phyloP scores from a whole-genome alignment of 2,797 vertebrate genomes.

The Ambastaia sidthimunki region DNA sequence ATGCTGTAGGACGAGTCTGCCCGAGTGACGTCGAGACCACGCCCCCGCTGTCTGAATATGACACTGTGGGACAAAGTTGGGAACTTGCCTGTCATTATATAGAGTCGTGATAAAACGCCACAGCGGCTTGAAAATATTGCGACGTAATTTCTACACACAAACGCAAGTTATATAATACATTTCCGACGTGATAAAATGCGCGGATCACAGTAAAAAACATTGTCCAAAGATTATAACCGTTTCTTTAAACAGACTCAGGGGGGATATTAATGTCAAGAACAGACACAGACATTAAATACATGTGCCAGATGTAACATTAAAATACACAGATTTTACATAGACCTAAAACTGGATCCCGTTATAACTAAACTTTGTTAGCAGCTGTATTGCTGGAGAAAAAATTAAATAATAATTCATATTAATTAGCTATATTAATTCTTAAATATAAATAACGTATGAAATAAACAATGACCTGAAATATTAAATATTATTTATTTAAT shows the following conservation, averaged over 20 bases:
- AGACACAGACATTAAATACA: neutral
- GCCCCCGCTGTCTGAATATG: constrained; percentile 60
- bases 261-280: neutral
- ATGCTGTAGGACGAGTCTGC: constrained; percentile 59
- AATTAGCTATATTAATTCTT: too few species aligned
- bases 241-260: neutral
- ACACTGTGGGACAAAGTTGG: constrained; percentile 27
- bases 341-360: too few species aligned
- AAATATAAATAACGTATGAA: too few species aligned
- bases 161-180: constrained; percentile 55
- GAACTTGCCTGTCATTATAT: constrained; percentile 22
- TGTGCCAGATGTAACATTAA: neutral
- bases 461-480: too few species aligned
- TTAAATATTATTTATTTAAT: too few species aligned
- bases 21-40: constrained; percentile 72
- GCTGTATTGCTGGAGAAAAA: too few species aligned
- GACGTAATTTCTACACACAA: constrained; percentile 1
- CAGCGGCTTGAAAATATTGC: constrained; percentile 21
- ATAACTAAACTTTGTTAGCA: too few species aligned
- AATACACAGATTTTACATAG: neutral
- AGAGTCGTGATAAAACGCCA: neutral
- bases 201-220: neutral
- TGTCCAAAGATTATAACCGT: neutral
- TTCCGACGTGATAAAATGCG: constrained; percentile 47
- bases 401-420: too few species aligned